Conservation (phyloP, 1,140 invertebrate genomes). For the Mamestra configurata region DNA sequence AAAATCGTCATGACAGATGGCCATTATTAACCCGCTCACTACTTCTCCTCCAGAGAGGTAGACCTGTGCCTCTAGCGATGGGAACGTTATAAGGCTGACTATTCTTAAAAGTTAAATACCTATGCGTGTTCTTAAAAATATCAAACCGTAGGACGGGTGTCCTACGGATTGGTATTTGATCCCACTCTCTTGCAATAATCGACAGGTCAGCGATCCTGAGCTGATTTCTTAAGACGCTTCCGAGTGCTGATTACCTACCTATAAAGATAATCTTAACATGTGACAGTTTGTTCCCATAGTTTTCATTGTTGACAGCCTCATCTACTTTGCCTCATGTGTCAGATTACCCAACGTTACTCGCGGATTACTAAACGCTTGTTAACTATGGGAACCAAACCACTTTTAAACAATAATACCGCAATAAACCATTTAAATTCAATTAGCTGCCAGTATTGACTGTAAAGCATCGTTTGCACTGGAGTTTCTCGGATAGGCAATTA, state of each 20-base stretch:
- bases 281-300: constrained; percentile 19
- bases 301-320: constrained; percentile 22
- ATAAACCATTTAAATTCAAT: not conserved
- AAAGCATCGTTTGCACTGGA: not conserved
- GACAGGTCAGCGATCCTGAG: not conserved
- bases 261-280: not conserved
- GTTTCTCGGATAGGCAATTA: too few species aligned
- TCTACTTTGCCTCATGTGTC: not conserved
- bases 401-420: not conserved
- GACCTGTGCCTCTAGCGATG: too few species aligned
- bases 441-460: not conserved
- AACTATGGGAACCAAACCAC: constrained; percentile 9
- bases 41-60: too few species aligned
- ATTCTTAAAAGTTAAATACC: too few species aligned
- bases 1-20: too few species aligned
- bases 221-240: not conserved
- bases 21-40: too few species aligned
- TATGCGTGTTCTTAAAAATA: too few species aligned
- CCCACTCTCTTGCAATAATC: not conserved
- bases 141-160: too few species aligned
- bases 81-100: too few species aligned
- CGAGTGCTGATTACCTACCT: not conserved
- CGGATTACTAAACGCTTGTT: constrained; percentile 4
- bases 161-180: too few species aligned
- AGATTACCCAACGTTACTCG: not conserved